Evolutionary conservation across 2,888 invertebrate species (phyloP), one percentile per base, ranked within the genome.

Genomic region (Oligia latruncula): DNA sequence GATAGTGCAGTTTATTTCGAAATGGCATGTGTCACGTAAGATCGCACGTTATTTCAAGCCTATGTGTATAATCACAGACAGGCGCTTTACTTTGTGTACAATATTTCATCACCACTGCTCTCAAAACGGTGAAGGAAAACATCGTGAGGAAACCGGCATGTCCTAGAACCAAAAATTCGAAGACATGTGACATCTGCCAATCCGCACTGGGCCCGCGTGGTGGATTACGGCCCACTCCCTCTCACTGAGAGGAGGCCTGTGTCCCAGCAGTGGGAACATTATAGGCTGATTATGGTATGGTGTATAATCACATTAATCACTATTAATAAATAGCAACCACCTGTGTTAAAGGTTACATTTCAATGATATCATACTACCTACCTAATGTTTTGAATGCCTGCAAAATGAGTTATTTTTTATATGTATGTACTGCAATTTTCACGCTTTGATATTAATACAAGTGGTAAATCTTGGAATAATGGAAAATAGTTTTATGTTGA

Each of bases 341-440:
- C 80, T 87, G 87, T 76, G 73, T 13, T 77, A 77, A 83, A 80
- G 79, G 76, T 87, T 84, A 77, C 72, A 66, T 73, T 85, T 74
- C 62, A 74, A 79, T 75, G 83, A 85, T 77, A 81, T 81, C 78
- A 81, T 78, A 40, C 6, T 65, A 71, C 64, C 6, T 65, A 71
- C 64, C 29, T 83, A 80, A 65, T 62, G 81, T 68, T 70, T 29
- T 52, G 49, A 49, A 78, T 82, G 23, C 58, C 29, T 78, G 66
- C 15, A 35, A 77, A 71, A 72, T 72, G 29, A 84, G 1, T 35
- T 64, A 9, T 71, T 67, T 71, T 17, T 46, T 52, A 43, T 29
- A n/a, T 11, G 6, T 29, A n/a, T 11, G 6, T 60, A 46, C 2
- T 60, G 1, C 0, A 13, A 20, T 65, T 73, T 66, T 15, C 49